A percentile compares a stretch with the other conserved stretches of the same genome.
phyloP scores from a whole-genome alignment of 2,113 vertebrate genomes.

The Pardalotus punctatus region DNA sequence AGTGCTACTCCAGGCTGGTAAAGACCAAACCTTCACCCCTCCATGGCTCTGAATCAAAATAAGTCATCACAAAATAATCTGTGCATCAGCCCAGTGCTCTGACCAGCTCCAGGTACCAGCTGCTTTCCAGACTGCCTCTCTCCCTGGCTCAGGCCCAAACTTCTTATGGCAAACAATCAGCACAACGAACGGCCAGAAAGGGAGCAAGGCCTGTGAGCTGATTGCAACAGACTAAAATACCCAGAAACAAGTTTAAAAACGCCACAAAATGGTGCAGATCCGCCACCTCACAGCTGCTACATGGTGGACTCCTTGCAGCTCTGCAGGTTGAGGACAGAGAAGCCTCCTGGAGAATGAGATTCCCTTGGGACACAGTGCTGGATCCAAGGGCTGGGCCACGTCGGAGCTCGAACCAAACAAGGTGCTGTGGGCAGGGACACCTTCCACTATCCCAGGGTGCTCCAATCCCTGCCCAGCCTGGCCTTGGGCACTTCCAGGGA shows the following conservation, averaged over 20 bases:
- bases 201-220: neutral
- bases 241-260: neutral
- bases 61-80: neutral
- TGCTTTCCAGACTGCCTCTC: neutral
- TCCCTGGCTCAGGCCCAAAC: neutral
- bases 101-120: neutral
- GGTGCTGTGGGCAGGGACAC: neutral
- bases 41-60: neutral
- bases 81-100: neutral
- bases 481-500: neutral
- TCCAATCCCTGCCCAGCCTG: neutral
- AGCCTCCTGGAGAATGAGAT: neutral
- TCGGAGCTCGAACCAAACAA: neutral
- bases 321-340: neutral
- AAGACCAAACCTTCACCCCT: neutral
- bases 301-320: accelerated
- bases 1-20: neutral
- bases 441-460: accelerated
- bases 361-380: neutral
- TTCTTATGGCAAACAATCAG: neutral
- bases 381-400: neutral
- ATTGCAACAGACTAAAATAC: neutral
- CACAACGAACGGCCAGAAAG: neutral
- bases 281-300: neutral
- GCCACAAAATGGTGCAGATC: neutral